A percentile compares a stretch with the other conserved stretches of the same genome.
Evolutionary conservation across 2,797 vertebrate genomes (phyloP).

Genomic region (Thunnus albacares): DNA sequence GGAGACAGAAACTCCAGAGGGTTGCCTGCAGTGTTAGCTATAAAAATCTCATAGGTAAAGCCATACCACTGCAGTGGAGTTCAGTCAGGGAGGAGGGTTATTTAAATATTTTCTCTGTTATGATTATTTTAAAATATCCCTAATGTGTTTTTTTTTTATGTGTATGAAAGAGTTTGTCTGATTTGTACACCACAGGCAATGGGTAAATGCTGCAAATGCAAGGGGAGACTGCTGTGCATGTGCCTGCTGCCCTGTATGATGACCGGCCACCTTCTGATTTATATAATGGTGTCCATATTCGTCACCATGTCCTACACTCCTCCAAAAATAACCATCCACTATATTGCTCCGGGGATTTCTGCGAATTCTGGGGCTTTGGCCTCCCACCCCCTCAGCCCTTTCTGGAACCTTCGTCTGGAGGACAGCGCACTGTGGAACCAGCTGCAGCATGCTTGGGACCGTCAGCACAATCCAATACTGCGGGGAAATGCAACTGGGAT

Average conservation of each 20-base stretch:
- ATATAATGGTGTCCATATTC: slow-evolving; percentile 85
- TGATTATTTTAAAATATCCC: not conserved
- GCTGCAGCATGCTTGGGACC: slow-evolving; percentile 85
- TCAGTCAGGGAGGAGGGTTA: not conserved
- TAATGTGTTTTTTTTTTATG: slow-evolving; percentile 14
- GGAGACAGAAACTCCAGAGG: slow-evolving; percentile 75
- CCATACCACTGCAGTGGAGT: slow-evolving; percentile 1
- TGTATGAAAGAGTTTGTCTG: slow-evolving; percentile 51
- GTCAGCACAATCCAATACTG: slow-evolving; percentile 85
- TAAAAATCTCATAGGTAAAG: slow-evolving; percentile 35
- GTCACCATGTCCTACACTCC: slow-evolving; percentile 85
- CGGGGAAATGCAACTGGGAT: slow-evolving; percentile 66
- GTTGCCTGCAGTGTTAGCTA: slow-evolving; percentile 41
- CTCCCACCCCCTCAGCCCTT: slow-evolving; percentile 79
- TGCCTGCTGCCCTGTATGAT: slow-evolving; percentile 88
- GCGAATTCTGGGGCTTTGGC: slow-evolving; percentile 71
- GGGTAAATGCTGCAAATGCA: slow-evolving; percentile 85
- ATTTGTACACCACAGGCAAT: slow-evolving; percentile 62
- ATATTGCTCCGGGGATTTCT: slow-evolving; percentile 81
- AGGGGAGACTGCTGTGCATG: slow-evolving; percentile 83
- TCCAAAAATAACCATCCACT: slow-evolving; percentile 80
- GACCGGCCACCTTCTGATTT: slow-evolving; percentile 86
- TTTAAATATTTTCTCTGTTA: not conserved
- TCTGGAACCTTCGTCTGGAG: slow-evolving; percentile 86
- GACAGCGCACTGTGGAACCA: slow-evolving; percentile 86